Percentiles rank a stretch among this genome's conserved stretches.
Evolutionary conservation across 1,140 invertebrate species (phyloP).

Genomic region (Scaptomyza pallida): DNA sequence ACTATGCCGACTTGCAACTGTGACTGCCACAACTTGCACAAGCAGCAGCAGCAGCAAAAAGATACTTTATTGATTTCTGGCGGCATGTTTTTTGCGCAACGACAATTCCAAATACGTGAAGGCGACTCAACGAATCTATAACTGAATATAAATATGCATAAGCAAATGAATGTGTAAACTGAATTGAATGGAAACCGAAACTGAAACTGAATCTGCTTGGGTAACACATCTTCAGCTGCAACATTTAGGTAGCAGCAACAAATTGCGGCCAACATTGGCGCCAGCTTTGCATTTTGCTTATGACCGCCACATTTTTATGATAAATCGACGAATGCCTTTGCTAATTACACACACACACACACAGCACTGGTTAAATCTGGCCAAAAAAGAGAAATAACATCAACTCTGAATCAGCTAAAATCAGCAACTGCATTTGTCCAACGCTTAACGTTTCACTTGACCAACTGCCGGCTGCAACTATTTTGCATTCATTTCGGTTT

Average conservation of each 20-base stretch:
- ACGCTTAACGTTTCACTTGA: conserved; percentile 17
- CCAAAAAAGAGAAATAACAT: conserved; percentile 20
- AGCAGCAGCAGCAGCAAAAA: neutral
- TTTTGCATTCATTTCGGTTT: neutral
- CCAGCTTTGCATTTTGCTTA: conserved; percentile 39
- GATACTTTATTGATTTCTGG: conserved; percentile 55
- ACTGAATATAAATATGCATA: conserved; percentile 11
- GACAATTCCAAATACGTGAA: conserved; percentile 23
- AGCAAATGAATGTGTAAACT: neutral
- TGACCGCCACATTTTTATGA: conserved; percentile 29
- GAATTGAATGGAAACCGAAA: no score
- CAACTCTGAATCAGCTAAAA: conserved; percentile 13
- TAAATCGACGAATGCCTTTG: conserved; percentile 43
- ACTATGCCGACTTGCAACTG: conserved; percentile 12
- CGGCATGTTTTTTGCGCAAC: conserved; percentile 45
- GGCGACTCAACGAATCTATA: conserved; percentile 10
- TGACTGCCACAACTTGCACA: conserved; percentile 28
- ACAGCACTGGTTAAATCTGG: neutral
- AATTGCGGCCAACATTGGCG: conserved; percentile 30
- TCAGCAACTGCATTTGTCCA: conserved; percentile 24
- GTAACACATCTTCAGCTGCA: conserved; percentile 54
- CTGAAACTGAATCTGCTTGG: conserved; percentile 16
- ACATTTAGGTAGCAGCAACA: conserved; percentile 3
- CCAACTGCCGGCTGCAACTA: conserved; percentile 10
- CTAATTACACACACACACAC: conserved; percentile 42